phyloP scores from a whole-genome alignment of 2,797 vertebrate genomes.

The Siniperca undulata region DNA sequence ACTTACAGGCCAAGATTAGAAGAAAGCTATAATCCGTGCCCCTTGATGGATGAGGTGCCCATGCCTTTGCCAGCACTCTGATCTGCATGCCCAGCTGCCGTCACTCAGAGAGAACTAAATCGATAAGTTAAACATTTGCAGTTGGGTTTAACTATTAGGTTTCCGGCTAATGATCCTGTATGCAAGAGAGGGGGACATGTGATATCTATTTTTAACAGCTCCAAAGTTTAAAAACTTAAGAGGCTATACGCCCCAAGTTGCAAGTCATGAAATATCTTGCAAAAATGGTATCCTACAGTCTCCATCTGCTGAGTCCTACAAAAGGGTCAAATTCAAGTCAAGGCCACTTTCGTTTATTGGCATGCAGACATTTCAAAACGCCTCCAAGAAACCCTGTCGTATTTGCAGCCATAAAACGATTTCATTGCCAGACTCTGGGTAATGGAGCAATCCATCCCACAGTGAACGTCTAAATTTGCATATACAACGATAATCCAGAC shows the following conservation, averaged over 20 bases:
- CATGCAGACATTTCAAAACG: slow-evolving; percentile 64
- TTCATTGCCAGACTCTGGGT: slow-evolving; percentile 58
- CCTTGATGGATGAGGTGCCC: slow-evolving; percentile 64
- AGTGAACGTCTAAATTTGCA: slow-evolving; percentile 56
- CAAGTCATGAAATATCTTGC: slow-evolving; percentile 55
- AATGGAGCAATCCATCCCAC: slow-evolving; percentile 66
- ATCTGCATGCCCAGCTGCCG: slow-evolving; percentile 64
- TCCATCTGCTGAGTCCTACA: slow-evolving; percentile 58
- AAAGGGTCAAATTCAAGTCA: slow-evolving; percentile 77
- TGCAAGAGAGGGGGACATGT: slow-evolving; percentile 13
- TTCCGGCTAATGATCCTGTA: slow-evolving; percentile 18
- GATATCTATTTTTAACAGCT: slow-evolving; percentile 49
- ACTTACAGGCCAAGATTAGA: slow-evolving; percentile 37
- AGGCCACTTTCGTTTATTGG: slow-evolving; percentile 73
- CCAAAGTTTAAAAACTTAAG: slow-evolving; percentile 45
- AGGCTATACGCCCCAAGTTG: slow-evolving; percentile 26
- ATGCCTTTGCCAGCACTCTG: slow-evolving; percentile 60
- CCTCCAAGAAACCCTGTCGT: slow-evolving; percentile 56
- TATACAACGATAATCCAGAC: slow-evolving; percentile 61
- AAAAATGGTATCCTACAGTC: slow-evolving; percentile 19
- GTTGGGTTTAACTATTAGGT: slow-evolving; percentile 59
- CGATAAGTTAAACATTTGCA: slow-evolving; percentile 62
- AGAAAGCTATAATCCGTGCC: slow-evolving; percentile 43
- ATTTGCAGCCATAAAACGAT: slow-evolving; percentile 59
- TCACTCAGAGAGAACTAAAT: slow-evolving; percentile 62